Evolutionary conservation across 2,888 invertebrate genomes (phyloP).

Genomic region (Chaetoderma sp.): DNA sequence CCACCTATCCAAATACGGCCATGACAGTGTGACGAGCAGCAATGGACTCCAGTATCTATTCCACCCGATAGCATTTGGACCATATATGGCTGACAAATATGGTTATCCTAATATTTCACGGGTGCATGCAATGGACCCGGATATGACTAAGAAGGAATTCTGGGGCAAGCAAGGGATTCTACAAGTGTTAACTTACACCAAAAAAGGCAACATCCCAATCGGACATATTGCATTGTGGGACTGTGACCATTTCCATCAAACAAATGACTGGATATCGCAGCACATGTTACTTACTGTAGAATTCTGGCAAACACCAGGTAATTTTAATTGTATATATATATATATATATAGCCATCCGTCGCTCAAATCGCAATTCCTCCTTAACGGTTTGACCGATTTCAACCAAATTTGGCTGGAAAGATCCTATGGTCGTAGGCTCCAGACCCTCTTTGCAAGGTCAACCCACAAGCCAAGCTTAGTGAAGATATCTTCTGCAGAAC

Average conservation of each 20-base stretch:
- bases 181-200: slow-evolving; percentile 62
- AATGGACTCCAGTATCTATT: slow-evolving; percentile 61
- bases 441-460: no score
- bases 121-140: slow-evolving; percentile 51
- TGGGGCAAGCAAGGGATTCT: slow-evolving; percentile 63
- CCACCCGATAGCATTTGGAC: slow-evolving; percentile 64
- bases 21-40: slow-evolving; percentile 58
- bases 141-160: slow-evolving; percentile 55
- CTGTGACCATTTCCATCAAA: slow-evolving; percentile 64
- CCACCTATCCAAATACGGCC: slow-evolving; percentile 55
- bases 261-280: slow-evolving; percentile 61
- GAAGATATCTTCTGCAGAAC: no score
- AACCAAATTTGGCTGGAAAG: no score
- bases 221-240: slow-evolving; percentile 68
- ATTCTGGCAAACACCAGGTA: slow-evolving; percentile 68
- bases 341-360: no score
- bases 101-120: slow-evolving; percentile 61
- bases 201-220: slow-evolving; percentile 53
- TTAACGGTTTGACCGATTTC: no score
- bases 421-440: no score
- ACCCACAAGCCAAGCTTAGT: no score
- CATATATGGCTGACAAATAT: slow-evolving; percentile 64
- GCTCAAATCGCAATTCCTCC: no score
- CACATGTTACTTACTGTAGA: slow-evolving; percentile 62
- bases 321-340: no score